Evolutionary conservation across 2,797 vertebrate species (phyloP), one percentile per base, ranked within the genome.

Genomic region (Pelodytes ibericus): DNA sequence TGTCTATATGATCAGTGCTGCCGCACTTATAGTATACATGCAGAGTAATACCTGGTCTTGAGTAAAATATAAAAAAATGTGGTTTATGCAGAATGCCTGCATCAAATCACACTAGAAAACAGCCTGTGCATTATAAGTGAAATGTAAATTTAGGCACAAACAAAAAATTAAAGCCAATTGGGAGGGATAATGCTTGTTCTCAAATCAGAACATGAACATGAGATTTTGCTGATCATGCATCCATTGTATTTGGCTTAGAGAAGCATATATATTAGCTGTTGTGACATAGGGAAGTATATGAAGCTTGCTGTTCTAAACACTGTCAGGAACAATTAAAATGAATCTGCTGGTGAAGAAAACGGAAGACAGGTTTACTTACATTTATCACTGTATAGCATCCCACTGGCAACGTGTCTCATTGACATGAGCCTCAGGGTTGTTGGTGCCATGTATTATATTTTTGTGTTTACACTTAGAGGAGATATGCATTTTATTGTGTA

Each of bases 311-410:
- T 57, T 44, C 59, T 70, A 66, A 71, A 61, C 67, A 58, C 67
- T 77, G 74, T 77, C 74, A 77, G 74, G 69, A 47, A 71, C 66
- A 77, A 77, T 77, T 77, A 71, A 77, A 71, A 59, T 63, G 49
- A 76, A 71, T 56, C 36, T 71, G 74, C 33, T 64, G 74, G 53
- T 62, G 33, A 58, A 71, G 60, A 58, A 71, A 70, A 65, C 57
- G 60, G 58, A 63, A 77, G 41, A 10, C 67, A 77, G 36, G 25
- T 39, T 71, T 63, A 71, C 33, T 4, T 63, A 30, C 30, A 57
- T 57, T 70, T 57, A 71, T 25, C 66, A 57, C 60, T 63, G 59
- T n/a, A n/a, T n/a, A n/a, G n/a, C n/a, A 31, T 67, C 58, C 15
- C 44, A 33, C 29, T 13, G 33, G 67, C 64, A 57, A 16, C 36